Conservation (phyloP, 1,140 invertebrate species). For the Bathynomus jamesi region DNA sequence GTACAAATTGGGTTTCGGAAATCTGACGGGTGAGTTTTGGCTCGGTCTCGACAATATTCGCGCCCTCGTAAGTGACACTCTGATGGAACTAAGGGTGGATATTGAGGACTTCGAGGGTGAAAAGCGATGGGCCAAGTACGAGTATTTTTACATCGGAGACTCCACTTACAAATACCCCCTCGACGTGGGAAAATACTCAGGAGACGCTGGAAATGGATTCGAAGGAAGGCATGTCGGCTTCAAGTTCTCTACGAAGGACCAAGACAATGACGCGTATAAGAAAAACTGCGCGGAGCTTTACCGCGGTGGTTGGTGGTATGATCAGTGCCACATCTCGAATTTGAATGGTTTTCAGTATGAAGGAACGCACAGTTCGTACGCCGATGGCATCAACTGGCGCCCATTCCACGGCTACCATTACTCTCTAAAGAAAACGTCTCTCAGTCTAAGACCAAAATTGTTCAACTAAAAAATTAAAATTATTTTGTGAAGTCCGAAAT, state of each 20-base stretch:
- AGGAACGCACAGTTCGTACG: constrained; percentile 37
- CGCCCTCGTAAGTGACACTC: constrained; percentile 23
- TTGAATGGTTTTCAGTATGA: constrained; percentile 40
- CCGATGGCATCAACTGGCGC: constrained; percentile 42
- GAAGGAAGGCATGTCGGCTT: constrained; percentile 32
- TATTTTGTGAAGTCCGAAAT: no score
- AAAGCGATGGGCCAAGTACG: constrained; percentile 34
- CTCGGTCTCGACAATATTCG: constrained; percentile 41
- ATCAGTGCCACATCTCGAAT: constrained; percentile 36
- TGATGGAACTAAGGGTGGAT: constrained; percentile 35
- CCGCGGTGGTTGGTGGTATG: constrained; percentile 41
- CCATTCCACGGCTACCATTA: constrained; percentile 42
- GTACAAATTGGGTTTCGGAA: constrained; percentile 50
- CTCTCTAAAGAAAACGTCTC: constrained; percentile 41
- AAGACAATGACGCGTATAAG: constrained; percentile 37
- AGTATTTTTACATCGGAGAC: constrained; percentile 30
- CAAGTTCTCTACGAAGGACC: constrained; percentile 39
- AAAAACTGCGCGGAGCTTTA: constrained; percentile 37
- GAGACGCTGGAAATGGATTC: constrained; percentile 30
- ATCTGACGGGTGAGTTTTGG: constrained; percentile 44
- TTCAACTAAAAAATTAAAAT: no score
- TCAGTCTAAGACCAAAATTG: no score
- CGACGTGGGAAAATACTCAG: constrained; percentile 25
- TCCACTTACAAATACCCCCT: constrained; percentile 23
- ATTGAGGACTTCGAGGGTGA: constrained; percentile 37